Percentiles rank a stretch among this genome's conserved stretches.
phyloP scores from a whole-genome alignment of 1,140 invertebrate species.

The Danaus plexippus region DNA sequence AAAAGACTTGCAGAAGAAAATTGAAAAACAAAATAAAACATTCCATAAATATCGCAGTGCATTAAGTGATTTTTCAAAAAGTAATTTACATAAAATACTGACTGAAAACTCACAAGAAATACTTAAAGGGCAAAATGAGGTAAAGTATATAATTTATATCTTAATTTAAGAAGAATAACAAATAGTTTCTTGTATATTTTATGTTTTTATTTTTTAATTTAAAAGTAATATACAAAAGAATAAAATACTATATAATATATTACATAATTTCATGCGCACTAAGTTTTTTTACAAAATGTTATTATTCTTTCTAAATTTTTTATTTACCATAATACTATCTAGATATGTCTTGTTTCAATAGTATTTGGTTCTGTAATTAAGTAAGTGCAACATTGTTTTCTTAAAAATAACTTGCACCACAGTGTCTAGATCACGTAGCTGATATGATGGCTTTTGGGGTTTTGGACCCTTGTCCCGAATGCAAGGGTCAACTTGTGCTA shows the following conservation, averaged over 20 bases:
- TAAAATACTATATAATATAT: too few relatives aligned
- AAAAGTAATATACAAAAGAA: too few relatives aligned
- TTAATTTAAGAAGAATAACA: too few relatives aligned
- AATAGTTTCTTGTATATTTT: too few relatives aligned
- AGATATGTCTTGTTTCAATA: neutral
- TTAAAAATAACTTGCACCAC: neutral
- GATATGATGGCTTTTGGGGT: slow-evolving; percentile 93
- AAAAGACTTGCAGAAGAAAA: slow-evolving; percentile 69
- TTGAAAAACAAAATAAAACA: slow-evolving; percentile 85
- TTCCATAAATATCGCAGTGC: slow-evolving; percentile 81
- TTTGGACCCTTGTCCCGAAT: slow-evolving; percentile 84
- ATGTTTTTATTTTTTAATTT: too few relatives aligned
- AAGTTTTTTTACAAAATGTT: too few relatives aligned
- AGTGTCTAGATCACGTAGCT: slow-evolving; percentile 84
- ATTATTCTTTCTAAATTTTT: too few relatives aligned
- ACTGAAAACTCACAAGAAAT: slow-evolving; percentile 81
- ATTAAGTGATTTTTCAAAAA: slow-evolving; percentile 72
- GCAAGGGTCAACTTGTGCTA: slow-evolving; percentile 83
- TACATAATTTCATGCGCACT: too few relatives aligned
- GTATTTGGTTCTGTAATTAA: slow-evolving; percentile 26
- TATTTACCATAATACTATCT: too few relatives aligned
- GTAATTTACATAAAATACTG: slow-evolving; percentile 77
- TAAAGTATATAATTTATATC: slow-evolving; percentile 38
- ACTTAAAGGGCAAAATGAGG: slow-evolving; percentile 75
- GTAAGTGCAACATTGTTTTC: too few relatives aligned